Evolutionary conservation across 1,140 invertebrate genomes (phyloP).

Genomic region (Lasioglossum baleicum): DNA sequence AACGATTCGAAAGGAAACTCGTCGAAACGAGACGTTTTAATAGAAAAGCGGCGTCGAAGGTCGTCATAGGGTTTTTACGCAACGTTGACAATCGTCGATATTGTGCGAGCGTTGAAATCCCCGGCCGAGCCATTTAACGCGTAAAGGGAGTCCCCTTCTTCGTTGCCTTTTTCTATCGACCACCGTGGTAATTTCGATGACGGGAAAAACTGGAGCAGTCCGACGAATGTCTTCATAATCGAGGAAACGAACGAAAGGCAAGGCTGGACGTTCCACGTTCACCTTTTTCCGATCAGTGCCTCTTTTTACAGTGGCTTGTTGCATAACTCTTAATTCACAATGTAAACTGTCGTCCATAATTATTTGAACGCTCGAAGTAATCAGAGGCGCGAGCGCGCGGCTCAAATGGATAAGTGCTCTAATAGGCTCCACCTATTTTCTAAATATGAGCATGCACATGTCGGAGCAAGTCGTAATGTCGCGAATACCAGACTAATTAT

Average conservation of each 20-base stretch:
- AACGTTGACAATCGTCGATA: neutral
- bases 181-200: neutral
- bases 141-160: neutral
- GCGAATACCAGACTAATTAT: too few relatives aligned
- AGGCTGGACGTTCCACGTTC: neutral
- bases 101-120: constrained; percentile 8
- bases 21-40: neutral
- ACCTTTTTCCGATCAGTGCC: neutral
- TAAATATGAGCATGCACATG: too few relatives aligned
- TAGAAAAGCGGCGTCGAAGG: neutral
- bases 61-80: neutral
- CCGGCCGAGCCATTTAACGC: neutral
- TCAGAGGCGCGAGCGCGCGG: too few relatives aligned
- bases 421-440: too few relatives aligned
- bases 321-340: neutral
- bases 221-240: constrained; percentile 5
- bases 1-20: too few relatives aligned
- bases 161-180: neutral
- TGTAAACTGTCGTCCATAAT: neutral
- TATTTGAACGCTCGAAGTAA: neutral
- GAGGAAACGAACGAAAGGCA: neutral
- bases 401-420: too few relatives aligned
- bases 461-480: too few relatives aligned
- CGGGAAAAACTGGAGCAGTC: neutral
- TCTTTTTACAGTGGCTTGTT: neutral